Evolutionary conservation across 2,888 invertebrate species (phyloP).

Genomic region (Pomacea canaliculata): DNA sequence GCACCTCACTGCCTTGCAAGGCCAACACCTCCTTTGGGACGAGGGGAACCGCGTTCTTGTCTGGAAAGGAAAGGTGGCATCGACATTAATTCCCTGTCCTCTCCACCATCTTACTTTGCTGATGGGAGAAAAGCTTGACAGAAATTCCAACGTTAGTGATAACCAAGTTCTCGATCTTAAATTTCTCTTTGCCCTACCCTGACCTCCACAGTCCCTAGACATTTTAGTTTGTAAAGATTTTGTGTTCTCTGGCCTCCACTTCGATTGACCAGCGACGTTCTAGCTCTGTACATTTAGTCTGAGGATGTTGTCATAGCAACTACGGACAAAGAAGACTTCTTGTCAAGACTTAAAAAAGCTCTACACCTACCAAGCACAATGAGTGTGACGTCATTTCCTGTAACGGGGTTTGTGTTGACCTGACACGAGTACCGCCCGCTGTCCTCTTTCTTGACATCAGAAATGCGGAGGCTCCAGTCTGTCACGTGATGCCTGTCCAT

Average conservation of each 20-base stretch:
- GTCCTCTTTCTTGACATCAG: slow-evolving; percentile 30
- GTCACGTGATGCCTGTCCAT: slow-evolving; percentile 31
- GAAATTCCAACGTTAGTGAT: too few relatives aligned
- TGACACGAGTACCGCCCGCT: slow-evolving; percentile 38
- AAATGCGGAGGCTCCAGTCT: slow-evolving; percentile 39
- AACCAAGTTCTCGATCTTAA: too few relatives aligned
- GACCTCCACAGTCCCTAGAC: too few relatives aligned
- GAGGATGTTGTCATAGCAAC: too few relatives aligned
- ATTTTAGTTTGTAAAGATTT: too few relatives aligned
- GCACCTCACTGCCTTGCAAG: slow-evolving; percentile 6
- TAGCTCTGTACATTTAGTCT: too few relatives aligned
- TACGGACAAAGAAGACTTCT: not conserved
- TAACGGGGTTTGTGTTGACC: slow-evolving; percentile 37
- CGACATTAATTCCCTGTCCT: not conserved
- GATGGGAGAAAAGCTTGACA: too few relatives aligned
- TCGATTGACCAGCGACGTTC: too few relatives aligned
- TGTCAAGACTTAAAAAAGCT: too few relatives aligned
- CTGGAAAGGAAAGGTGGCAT: not conserved
- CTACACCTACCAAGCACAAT: slow-evolving; percentile 5
- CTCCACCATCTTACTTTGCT: too few relatives aligned
- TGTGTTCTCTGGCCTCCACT: too few relatives aligned
- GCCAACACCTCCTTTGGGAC: slow-evolving; percentile 15
- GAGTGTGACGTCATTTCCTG: slow-evolving; percentile 9
- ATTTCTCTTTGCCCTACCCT: too few relatives aligned
- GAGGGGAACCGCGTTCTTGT: slow-evolving; percentile 7